These are phyloP conservation scores for Hormaphis cornu DNA, from an alignment of 1,140 invertebrate genomes.

Conservation along the genomic window DNA sequence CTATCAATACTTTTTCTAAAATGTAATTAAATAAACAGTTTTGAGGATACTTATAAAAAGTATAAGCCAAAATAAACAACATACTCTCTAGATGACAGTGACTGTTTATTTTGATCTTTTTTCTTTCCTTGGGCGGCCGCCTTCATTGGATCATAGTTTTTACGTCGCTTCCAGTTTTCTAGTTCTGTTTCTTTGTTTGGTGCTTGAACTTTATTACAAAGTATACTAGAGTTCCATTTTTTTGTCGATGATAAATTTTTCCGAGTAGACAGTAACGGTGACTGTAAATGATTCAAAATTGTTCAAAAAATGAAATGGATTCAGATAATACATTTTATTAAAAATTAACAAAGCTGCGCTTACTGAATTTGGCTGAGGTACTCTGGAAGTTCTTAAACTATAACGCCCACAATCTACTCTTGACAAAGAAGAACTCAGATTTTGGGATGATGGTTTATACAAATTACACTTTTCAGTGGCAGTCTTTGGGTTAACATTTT, in stretches of 20 bases:
- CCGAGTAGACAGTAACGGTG: slow-evolving; percentile 31
- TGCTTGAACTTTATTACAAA: slow-evolving; percentile 12
- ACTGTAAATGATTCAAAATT: slow-evolving; percentile 32
- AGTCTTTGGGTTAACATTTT: neutral
- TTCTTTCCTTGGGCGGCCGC: slow-evolving; percentile 63
- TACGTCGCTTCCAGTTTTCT: slow-evolving; percentile 83
- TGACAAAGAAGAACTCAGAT: slow-evolving; percentile 42
- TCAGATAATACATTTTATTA: neutral
- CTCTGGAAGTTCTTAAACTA: slow-evolving; percentile 47
- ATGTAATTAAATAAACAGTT: neutral
- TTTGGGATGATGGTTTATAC: slow-evolving; percentile 37
- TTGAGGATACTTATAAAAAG: no score
- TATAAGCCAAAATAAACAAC: neutral
- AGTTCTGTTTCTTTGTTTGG: slow-evolving; percentile 62
- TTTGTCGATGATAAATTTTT: slow-evolving; percentile 32
- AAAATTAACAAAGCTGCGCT: neutral
- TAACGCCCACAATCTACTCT: slow-evolving; percentile 56
- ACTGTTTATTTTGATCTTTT: slow-evolving; percentile 38
- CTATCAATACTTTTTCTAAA: slow-evolving; percentile 35
- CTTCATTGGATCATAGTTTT: slow-evolving; percentile 83
- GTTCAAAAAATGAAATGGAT: slow-evolving; percentile 1
- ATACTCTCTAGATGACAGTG: slow-evolving; percentile 9
- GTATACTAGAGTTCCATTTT: slow-evolving; percentile 25
- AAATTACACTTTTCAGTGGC: slow-evolving; percentile 16
- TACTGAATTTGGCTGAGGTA: slow-evolving; percentile 35